Evolutionary conservation across 2,797 vertebrate species (phyloP), one percentile per base, ranked within the genome.

Genomic region (Columba guinea): DNA sequence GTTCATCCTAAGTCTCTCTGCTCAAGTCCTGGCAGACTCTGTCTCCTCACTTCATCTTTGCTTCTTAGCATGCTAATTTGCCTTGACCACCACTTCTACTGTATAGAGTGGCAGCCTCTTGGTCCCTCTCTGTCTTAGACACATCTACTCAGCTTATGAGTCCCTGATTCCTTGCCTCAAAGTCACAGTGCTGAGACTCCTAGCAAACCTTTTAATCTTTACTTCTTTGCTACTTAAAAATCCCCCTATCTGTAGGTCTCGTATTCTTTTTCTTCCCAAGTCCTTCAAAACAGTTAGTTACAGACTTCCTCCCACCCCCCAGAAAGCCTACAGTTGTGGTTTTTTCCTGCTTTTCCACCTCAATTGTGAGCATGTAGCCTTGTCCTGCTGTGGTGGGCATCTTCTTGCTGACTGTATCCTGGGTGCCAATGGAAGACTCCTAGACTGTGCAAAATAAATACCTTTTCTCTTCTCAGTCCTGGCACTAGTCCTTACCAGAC

Each of bases 81-180:
- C 16, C 16, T 71, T 56, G 46, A 52, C 20, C 30, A 32, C 22
- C 44, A n/a, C 14, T 80, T 59, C 52, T 10, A 9, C 11, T 26
- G 4, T 5, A 9, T 3, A 7, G 24, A 67, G 6, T 23, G 27
- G 23, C 53, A 64, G 23, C 34, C 19, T 32, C 15, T 0, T 0
- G 34, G 13, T 13, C 11, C 17, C 21, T 62, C 23, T 62, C 0
- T 0, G 6, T 44, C 14, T 60, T n/a, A 32, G 23, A 59, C 28
- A 55, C 10, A 5, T 27, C 52, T 59, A 2, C n/a, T 60, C 17
- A 81, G 27, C 5, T 34, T 53, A 4, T 34, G 35, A 37, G 9
- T 56, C 26, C 56, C 32, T 55, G 60, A 28, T 21, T 90, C 7
- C 21, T 39, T 81, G 21, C 2, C 23, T 28, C 6, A 26, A 34